Evolutionary conservation across 2,888 invertebrate genomes (phyloP), one percentile per base, ranked within the genome.

Genomic region (Monoplex corrugatus): DNA sequence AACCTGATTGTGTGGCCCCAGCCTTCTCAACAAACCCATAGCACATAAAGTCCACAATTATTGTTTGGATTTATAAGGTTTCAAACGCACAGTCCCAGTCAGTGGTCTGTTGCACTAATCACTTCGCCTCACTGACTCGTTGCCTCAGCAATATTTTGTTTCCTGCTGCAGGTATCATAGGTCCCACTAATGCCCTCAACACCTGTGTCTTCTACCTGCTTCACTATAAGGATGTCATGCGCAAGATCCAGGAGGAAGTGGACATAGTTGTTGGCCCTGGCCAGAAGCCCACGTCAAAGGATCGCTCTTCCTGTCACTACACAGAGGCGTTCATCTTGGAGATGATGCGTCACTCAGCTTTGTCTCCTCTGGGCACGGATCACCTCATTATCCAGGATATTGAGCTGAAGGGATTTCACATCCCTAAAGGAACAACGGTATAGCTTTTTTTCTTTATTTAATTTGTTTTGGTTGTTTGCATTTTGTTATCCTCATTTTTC

Each of bases 211-310:
- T 93, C 3, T 89, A 91, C 78, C 72, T 93, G 88, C 89, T 92
- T 32, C 90, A 90, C 10, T 88, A 93, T 88, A 92, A 92, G 3
- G 89, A 93, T 8, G 90, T 92, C 80, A 92, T 91, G 80, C 75
- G 85, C 35, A 85, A 87, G 16, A 90, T 95, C 5, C 92, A 92
- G 68, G 86, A 85, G 35, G 92, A 92, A 87, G 83, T 92, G n/a
- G 91, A 92, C 82, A 72, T 45, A 16, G 89, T 90, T 0, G 87
- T 92, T 40, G 92, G 92, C 35, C 78, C 19, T 23, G 35, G 38
- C 19, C 63, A 90, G 38, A 45, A 72, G 63, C 91, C 92, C 0
- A 87, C 45, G 13, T 35, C 90, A 32, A 87, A 89, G 32, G 91
- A 92, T 89, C 87, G 90, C 78, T 38, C 45, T 16, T 57, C 87